Evolutionary conservation across 2,797 vertebrate species (phyloP), one percentile per base, ranked within the genome.

Genomic region (Propithecus deckenii): DNA sequence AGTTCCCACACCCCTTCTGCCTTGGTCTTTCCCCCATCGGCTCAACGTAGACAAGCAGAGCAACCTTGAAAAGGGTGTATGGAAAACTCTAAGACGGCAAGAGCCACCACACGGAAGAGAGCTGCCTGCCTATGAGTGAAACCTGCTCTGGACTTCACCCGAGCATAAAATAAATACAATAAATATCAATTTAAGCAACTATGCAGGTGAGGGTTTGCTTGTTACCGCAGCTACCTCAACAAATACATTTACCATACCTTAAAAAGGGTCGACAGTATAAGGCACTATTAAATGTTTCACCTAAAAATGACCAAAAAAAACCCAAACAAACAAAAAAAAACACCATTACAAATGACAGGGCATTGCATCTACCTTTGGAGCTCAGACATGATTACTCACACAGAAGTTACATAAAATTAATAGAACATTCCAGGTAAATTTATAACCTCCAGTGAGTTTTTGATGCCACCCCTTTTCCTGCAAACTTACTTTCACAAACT

Each of bases 61-160:
- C 7, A 32, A 46, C 17, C 61, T 35, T 8, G 8, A 28, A 43
- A 28, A 7, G 18, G 50, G 43, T 4, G 0, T 14, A 4, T 0
- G n/a, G 20, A 50, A 35, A 67, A 50, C 1, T 20, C 18, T 23
- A 78, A 65, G 43, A 9, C 10, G 20, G 15, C 38, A 46, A 83
- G 61, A 15, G 46, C n/a, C 35, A 38, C n/a, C 32, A 10, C 2
- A 0, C 25, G 25, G 50, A 15, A 7, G 38, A 43, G 4, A 67
- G 22, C 38, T 50, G 43, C 17, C 65, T 7, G 2, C 2, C 15
- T 46, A 38, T 57, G 5, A 32, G 75, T 5, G 13, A n/a, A 48
- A 41, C 10, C 5, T 41, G 6, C 22, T 59, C 23, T 17, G 35
- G 72, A 71, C 17, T 5, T 55, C 6, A 4, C 48, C 30, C 1